A percentile compares a stretch with the other conserved stretches of the same genome.
Conservation (phyloP, 2,888 invertebrate genomes). For the Cecidostiba fungosa region DNA sequence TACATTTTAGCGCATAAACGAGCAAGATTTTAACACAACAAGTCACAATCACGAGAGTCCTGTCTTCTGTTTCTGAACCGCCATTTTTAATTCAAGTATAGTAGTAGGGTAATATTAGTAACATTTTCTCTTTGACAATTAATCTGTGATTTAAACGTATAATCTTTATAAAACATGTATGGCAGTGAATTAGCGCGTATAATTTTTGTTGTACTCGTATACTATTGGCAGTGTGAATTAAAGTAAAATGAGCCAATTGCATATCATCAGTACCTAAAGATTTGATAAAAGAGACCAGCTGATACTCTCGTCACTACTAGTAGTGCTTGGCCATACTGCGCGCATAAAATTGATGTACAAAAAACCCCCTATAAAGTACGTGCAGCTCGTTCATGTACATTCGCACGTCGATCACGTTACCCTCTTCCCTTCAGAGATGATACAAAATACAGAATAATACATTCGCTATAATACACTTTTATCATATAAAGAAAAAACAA, state of each 20-base stretch:
- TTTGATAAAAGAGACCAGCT: slow-evolving; percentile 13
- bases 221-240: slow-evolving; percentile 66
- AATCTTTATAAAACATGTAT: slow-evolving; percentile 64
- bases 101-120: no score
- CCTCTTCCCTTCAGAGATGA: no score
- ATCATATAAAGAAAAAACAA: slow-evolving; percentile 77
- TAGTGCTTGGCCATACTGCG: no score
- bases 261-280: slow-evolving; percentile 18
- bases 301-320: slow-evolving; percentile 17
- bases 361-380: slow-evolving; percentile 25
- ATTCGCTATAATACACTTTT: slow-evolving; percentile 78
- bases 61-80: slow-evolving; percentile 48
- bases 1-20: slow-evolving; percentile 68
- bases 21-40: slow-evolving; percentile 70
- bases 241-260: slow-evolving; percentile 53
- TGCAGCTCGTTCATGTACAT: no score
- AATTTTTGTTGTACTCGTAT: background rate
- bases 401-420: no score
- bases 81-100: background rate
- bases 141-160: background rate
- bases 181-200: slow-evolving; percentile 71
- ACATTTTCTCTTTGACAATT: no score
- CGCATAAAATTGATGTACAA: slow-evolving; percentile 2
- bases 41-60: slow-evolving; percentile 70
- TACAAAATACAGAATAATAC: slow-evolving; percentile 80